Percentiles rank a stretch among this genome's conserved stretches.
phyloP scores from a whole-genome alignment of 2,797 vertebrate species.

The Malacoctenus gilli region DNA sequence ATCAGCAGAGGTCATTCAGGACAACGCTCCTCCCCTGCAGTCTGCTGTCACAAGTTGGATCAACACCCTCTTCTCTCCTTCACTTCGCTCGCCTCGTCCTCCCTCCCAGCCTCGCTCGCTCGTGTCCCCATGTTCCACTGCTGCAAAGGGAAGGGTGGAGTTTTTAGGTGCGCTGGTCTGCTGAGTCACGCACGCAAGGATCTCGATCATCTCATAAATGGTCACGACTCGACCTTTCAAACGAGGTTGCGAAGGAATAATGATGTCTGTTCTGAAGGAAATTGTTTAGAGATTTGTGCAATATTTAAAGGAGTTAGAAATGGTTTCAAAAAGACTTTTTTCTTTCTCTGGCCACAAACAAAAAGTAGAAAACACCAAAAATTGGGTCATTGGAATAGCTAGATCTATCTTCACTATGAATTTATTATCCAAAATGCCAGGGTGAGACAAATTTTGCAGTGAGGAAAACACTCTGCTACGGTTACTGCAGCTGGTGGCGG shows the following conservation, averaged over 20 bases:
- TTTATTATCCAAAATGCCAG: no score
- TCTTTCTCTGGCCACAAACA: no score
- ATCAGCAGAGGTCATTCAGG: constrained; percentile 64
- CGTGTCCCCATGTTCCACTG: constrained; percentile 36
- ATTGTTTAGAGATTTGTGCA: no score
- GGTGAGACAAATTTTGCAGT: not conserved
- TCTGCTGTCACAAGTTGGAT: constrained; percentile 62
- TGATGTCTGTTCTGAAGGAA: no score
- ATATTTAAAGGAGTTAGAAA: no score
- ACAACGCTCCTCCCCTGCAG: constrained; percentile 63
- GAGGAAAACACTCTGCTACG: no score
- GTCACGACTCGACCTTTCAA: no score
- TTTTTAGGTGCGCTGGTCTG: constrained; percentile 37
- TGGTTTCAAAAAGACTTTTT: no score
- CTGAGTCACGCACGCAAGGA: constrained; percentile 45
- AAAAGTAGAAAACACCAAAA: no score
- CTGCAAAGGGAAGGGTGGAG: constrained; percentile 47
- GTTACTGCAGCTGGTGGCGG: constrained; percentile 1
- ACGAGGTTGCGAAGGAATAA: no score
- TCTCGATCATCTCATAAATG: constrained; percentile 3
- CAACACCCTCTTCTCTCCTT: constrained; percentile 36
- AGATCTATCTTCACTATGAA: no score
- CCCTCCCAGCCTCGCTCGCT: constrained; percentile 20
- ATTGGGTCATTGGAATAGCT: no score
- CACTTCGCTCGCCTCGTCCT: constrained; percentile 1